These are phyloP conservation scores for Cyaniris semiargus DNA, from an alignment of 2,888 invertebrate species.

Conservation along the genomic window DNA sequence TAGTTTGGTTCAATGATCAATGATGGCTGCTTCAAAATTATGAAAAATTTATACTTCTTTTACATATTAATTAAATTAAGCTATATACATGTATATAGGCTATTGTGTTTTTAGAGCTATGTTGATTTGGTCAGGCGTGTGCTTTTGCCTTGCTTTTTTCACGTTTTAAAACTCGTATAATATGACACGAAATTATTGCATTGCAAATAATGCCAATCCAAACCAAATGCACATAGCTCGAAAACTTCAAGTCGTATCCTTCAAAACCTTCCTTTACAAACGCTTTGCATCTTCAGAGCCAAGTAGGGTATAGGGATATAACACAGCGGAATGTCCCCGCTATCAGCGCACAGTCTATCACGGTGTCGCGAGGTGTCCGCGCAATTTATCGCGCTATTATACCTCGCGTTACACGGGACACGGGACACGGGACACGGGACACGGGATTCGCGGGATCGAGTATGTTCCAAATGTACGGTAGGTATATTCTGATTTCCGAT, in stretches of 20 bases:
- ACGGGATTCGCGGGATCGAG: constrained; percentile 8
- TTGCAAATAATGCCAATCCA: no score
- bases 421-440: constrained; percentile 16
- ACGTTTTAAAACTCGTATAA: no score
- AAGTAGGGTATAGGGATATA: background rate
- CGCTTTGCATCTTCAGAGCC: background rate
- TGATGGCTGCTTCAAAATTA: background rate
- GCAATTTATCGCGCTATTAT: constrained; percentile 46
- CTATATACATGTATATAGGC: no score
- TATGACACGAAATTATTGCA: no score
- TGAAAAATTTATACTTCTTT: no score
- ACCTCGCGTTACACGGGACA: constrained; percentile 36
- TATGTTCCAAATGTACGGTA: background rate
- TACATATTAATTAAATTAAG: no score
- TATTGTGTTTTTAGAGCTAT: no score
- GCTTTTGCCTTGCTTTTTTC: no score
- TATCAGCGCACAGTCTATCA: constrained; percentile 32
- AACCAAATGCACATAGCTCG: no score
- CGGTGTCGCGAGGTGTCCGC: constrained; percentile 39
- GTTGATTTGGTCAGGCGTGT: no score
- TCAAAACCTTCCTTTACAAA: background rate
- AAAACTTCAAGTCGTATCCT: background rate
- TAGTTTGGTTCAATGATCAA: background rate
- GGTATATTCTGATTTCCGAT: background rate
- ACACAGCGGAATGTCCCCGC: background rate